Evolutionary conservation across 2,113 vertebrate species (phyloP).

Genomic region (Bettongia penicillata): DNA sequence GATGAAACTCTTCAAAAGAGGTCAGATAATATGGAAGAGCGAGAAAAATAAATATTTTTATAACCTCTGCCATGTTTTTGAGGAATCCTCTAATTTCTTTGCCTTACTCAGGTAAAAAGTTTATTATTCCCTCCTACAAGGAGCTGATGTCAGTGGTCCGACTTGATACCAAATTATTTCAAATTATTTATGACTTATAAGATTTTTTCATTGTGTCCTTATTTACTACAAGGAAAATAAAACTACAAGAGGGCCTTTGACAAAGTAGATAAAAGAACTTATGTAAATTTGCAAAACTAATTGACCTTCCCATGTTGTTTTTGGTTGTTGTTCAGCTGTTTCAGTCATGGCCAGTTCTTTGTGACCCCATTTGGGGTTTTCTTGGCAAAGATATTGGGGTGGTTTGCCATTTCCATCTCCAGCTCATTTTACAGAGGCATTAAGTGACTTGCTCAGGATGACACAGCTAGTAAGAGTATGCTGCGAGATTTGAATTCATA

Average conservation of each 20-base stretch:
- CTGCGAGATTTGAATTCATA: no score
- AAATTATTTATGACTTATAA: conserved; percentile 31
- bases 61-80: neutral
- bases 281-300: neutral
- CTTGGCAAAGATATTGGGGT: no score
- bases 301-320: neutral
- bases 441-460: no score
- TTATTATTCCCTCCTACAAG: conserved; percentile 26
- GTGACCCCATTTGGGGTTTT: no score
- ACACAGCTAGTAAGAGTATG: no score
- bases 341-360: no score
- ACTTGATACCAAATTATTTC: conserved; percentile 39
- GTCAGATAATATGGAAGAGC: conserved; percentile 3
- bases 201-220: conserved; percentile 51
- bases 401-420: no score
- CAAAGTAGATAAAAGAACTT: conserved; percentile 16
- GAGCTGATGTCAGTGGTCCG: conserved; percentile 28
- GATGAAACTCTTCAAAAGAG: conserved; percentile 45
- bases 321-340: no score
- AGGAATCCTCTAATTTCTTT: neutral
- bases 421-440: no score
- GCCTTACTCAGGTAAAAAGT: conserved; percentile 31
- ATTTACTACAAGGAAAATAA: conserved; percentile 22
- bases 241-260: neutral
- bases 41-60: neutral